These are phyloP conservation scores for Bufotes viridis DNA, from an alignment of 2,797 vertebrate genomes.

Conservation along the genomic window DNA sequence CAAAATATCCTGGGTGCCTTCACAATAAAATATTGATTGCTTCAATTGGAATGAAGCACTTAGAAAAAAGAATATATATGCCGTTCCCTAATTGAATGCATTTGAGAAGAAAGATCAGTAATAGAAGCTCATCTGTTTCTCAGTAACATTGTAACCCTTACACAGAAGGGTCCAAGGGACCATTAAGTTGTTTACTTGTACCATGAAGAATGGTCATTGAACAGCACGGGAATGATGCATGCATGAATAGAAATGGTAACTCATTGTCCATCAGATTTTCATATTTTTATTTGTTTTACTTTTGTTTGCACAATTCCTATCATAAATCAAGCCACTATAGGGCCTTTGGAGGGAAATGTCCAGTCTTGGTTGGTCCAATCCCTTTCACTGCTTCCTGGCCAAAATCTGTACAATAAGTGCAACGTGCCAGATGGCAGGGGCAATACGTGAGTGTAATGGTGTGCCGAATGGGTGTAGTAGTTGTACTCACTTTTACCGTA, in stretches of 20 bases:
- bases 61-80: slow-evolving; percentile 32
- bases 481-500: too few relatives aligned
- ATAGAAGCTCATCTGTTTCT: slow-evolving; percentile 35
- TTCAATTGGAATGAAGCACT: slow-evolving; percentile 57
- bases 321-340: too few relatives aligned
- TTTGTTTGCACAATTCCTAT: background rate
- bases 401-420: too few relatives aligned
- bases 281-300: background rate
- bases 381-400: too few relatives aligned
- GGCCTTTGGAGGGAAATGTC: too few relatives aligned
- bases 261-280: background rate
- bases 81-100: slow-evolving; percentile 56
- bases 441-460: too few relatives aligned
- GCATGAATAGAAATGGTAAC: background rate
- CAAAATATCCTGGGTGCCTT: slow-evolving; percentile 52
- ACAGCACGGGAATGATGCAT: background rate
- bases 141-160: slow-evolving; percentile 25
- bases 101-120: slow-evolving; percentile 45
- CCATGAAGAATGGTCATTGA: background rate
- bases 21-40: slow-evolving; percentile 54
- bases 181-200: slow-evolving; percentile 37
- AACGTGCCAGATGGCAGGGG: too few relatives aligned
- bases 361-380: too few relatives aligned
- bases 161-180: slow-evolving; percentile 7
- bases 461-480: too few relatives aligned